Conservation (phyloP, 2,888 invertebrate genomes). For the Mimumesa dahlbomi region DNA sequence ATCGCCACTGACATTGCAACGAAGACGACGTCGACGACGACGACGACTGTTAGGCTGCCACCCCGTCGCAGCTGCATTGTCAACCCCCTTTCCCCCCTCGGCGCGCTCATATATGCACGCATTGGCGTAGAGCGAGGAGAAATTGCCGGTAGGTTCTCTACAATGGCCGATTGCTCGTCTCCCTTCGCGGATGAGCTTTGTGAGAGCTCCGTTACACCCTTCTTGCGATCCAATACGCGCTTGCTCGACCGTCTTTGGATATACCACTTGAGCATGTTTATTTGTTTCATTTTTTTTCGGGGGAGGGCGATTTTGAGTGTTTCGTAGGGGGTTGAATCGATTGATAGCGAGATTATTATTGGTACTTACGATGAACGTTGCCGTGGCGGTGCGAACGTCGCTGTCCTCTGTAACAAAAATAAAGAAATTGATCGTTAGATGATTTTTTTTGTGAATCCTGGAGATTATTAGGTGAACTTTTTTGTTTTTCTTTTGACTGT, state of each 20-base stretch:
- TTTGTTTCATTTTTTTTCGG: too few relatives aligned
- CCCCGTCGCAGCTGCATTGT: conserved; percentile 66
- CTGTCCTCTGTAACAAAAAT: conserved; percentile 72
- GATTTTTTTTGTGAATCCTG: neutral
- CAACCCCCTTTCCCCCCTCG: conserved; percentile 54
- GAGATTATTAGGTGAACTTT: too few relatives aligned
- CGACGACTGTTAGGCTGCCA: conserved; percentile 48
- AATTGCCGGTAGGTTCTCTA: conserved; percentile 42
- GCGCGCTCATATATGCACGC: conserved; percentile 59
- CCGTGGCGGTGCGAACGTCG: conserved; percentile 76
- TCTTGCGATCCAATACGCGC: neutral
- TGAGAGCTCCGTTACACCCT: neutral
- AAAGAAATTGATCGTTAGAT: neutral
- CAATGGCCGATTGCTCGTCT: conserved; percentile 27
- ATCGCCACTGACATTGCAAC: conserved; percentile 55
- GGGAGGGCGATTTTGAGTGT: too few relatives aligned
- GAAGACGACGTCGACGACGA: conserved; percentile 49
- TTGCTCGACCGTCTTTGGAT: too few relatives aligned
- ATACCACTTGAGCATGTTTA: too few relatives aligned
- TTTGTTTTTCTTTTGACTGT: too few relatives aligned
- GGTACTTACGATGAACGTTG: conserved; percentile 76
- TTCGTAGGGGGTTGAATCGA: neutral
- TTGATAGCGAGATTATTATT: neutral
- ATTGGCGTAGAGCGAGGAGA: conserved; percentile 66
- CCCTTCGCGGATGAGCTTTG: too few relatives aligned